Conservation (phyloP, 23 tunicate species). For the Trididemnum clinides region DNA sequence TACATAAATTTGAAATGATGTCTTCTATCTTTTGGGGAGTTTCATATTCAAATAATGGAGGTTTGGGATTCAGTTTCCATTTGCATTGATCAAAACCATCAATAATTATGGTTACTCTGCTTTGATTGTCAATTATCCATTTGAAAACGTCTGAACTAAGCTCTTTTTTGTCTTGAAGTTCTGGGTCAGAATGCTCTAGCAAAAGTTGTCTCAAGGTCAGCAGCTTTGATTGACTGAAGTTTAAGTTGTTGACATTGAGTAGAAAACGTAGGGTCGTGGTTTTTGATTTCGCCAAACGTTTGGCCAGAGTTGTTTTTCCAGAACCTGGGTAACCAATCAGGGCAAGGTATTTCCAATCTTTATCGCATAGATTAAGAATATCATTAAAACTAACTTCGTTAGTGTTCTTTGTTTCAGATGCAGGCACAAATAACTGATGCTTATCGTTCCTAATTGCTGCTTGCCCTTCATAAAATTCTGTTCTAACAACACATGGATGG, state of each 20-base stretch:
- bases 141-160: neutral
- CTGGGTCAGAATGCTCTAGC: neutral
- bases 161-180: neutral
- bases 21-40: neutral
- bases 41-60: neutral
- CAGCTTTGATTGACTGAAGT: neutral
- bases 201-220: slow-evolving; percentile 20
- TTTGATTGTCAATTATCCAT: slow-evolving; percentile 30
- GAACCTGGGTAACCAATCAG: slow-evolving; percentile 39
- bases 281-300: slow-evolving; percentile 1
- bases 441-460: neutral
- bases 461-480: neutral
- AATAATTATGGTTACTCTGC: neutral
- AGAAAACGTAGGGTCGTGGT: neutral
- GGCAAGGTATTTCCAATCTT: neutral
- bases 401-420: neutral
- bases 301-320: slow-evolving; percentile 35
- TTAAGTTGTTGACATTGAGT: slow-evolving; percentile 1
- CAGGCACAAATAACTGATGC: neutral
- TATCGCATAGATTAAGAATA: neutral
- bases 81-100: slow-evolving; percentile 35
- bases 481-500: slow-evolving; percentile 4
- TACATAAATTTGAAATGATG: slow-evolving; percentile 21
- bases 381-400: neutral
- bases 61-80: neutral